Conservation (phyloP, 2,888 invertebrate species). For the Brachylomia viminalis region DNA sequence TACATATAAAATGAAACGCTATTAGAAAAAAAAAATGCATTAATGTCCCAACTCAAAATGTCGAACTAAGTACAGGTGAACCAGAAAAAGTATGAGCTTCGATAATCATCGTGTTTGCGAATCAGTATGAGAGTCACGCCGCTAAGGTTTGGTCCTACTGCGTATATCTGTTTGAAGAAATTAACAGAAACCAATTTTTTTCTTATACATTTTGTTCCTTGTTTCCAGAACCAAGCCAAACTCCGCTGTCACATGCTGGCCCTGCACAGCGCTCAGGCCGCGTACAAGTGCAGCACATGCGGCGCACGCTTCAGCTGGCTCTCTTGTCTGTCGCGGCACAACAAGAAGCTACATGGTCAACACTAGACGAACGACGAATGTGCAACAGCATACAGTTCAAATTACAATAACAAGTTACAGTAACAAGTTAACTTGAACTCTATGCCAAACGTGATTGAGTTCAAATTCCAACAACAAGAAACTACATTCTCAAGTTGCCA, state of each 20-base stretch:
- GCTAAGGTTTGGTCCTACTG: no score
- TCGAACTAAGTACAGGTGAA: no score
- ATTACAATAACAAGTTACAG: not conserved
- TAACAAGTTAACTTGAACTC: not conserved
- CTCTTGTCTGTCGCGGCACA: slow-evolving; percentile 83
- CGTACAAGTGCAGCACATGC: slow-evolving; percentile 77
- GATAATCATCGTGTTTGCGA: no score
- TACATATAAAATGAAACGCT: no score
- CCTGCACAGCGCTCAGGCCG: slow-evolving; percentile 76
- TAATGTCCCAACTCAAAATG: no score
- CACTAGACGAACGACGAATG: not conserved
- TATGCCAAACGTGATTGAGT: not conserved
- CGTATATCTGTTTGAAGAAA: no score
- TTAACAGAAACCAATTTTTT: no score
- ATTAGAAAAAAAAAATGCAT: no score
- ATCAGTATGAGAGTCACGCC: no score
- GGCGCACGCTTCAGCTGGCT: slow-evolving; percentile 83
- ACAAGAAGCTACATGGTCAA: slow-evolving; percentile 72
- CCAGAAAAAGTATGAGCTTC: no score
- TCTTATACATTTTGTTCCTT: no score
- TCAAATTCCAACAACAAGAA: not conserved
- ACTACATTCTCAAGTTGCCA: no score
- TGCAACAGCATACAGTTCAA: not conserved
- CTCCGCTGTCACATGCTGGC: slow-evolving; percentile 81
- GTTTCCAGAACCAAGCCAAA: slow-evolving; percentile 77